These are phyloP conservation scores for Smithornis capensis DNA, from an alignment of 2,113 vertebrate genomes.

Conservation along the genomic window DNA sequence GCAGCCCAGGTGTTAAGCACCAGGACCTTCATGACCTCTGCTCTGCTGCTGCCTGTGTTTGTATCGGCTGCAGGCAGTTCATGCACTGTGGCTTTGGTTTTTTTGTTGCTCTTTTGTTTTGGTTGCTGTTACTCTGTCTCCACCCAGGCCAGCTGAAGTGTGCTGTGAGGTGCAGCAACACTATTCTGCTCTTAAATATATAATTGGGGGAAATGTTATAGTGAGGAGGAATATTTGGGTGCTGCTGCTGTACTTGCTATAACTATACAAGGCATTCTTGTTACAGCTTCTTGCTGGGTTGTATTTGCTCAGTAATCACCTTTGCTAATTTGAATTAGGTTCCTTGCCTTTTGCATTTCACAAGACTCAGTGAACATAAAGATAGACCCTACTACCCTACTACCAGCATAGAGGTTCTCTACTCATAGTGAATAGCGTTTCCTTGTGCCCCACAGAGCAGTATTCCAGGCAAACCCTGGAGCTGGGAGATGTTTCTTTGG, in stretches of 20 bases:
- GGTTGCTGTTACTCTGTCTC: neutral
- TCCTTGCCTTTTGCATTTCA: neutral
- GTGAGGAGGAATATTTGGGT: neutral
- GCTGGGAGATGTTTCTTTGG: neutral
- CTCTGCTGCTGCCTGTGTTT: neutral
- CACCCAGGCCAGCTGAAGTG: neutral
- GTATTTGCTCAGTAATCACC: neutral
- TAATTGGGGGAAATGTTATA: accelerated
- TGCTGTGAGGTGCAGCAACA: neutral
- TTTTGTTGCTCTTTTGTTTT: neutral
- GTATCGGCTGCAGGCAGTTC: neutral
- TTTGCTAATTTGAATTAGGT: neutral
- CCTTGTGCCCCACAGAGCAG: neutral
- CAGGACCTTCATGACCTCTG: accelerated
- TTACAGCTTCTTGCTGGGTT: neutral
- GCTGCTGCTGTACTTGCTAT: neutral
- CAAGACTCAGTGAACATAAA: neutral
- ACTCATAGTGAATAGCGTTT: neutral
- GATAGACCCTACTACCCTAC: too few relatives aligned
- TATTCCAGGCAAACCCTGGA: neutral
- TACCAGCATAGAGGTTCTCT: neutral
- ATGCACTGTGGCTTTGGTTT: too few relatives aligned
- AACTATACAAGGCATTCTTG: neutral
- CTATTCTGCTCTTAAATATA: neutral
- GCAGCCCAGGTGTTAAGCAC: neutral